A percentile compares a stretch with the other conserved stretches of the same genome.
phyloP scores from a whole-genome alignment of 2,113 vertebrate species.

The Hypomesus transpacificus region DNA sequence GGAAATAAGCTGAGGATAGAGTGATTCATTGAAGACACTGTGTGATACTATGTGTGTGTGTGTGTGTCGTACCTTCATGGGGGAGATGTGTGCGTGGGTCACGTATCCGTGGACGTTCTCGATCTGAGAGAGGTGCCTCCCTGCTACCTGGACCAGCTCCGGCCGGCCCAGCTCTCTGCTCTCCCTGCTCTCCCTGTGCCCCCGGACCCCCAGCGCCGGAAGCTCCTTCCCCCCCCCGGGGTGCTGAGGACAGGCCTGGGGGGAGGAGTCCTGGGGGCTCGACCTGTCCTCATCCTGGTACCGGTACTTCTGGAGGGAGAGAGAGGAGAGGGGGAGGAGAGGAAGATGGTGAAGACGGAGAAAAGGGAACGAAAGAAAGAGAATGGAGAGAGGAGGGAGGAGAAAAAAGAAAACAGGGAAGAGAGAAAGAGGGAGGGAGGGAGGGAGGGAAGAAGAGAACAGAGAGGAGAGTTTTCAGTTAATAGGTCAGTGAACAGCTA shows the following conservation, averaged over 20 bases:
- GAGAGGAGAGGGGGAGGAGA: background rate
- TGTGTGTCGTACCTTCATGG: slow-evolving; percentile 76
- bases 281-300: slow-evolving; percentile 82
- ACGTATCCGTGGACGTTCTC: slow-evolving; percentile 93
- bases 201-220: background rate
- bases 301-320: slow-evolving; percentile 75
- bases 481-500: no score
- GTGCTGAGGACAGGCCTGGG: slow-evolving; percentile 58
- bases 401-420: background rate
- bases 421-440: background rate
- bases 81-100: slow-evolving; percentile 89
- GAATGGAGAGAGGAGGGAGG: background rate
- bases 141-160: slow-evolving; percentile 90
- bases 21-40: no score
- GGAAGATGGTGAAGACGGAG: background rate
- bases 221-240: slow-evolving; percentile 56
- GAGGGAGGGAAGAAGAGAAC: background rate
- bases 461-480: background rate
- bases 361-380: background rate
- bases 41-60: background rate
- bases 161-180: slow-evolving; percentile 67
- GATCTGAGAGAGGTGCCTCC: slow-evolving; percentile 91
- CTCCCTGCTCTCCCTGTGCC: slow-evolving; percentile 37
- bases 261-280: slow-evolving; percentile 74
- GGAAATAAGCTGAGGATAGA: no score